Conservation (phyloP, 2,113 vertebrate species). For the Rhipidura dahli region DNA sequence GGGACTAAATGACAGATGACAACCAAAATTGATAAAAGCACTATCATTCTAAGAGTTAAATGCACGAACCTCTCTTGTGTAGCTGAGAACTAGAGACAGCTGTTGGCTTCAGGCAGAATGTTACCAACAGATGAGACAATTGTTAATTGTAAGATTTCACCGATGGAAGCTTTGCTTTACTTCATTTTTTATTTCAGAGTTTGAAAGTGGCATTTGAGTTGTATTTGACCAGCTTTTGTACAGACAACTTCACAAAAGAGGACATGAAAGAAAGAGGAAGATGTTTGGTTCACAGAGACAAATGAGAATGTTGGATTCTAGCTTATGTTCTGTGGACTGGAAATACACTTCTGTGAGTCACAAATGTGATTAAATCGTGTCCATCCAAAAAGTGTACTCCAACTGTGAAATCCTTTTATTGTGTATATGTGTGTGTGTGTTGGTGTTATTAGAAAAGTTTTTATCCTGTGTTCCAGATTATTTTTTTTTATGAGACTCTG, state of each 20-base stretch:
- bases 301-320: not conserved
- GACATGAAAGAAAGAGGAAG: not conserved
- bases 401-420: not conserved
- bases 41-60: not conserved
- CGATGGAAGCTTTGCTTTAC: not conserved
- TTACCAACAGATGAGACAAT: constrained; percentile 24
- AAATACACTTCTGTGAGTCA: not conserved
- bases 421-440: not conserved
- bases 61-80: not conserved
- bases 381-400: not conserved
- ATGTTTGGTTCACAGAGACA: not conserved
- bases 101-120: constrained; percentile 34
- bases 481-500: not conserved
- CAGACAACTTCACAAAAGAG: not conserved
- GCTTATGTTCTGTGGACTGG: not conserved
- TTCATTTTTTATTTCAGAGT: not conserved
- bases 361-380: not conserved
- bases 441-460: not conserved
- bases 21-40: not conserved
- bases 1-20: not conserved
- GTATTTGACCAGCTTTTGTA: not conserved
- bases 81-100: not conserved
- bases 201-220: not conserved
- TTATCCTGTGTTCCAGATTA: not conserved
- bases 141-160: not conserved